Base-by-base conservation (phyloP, 2,113 vertebrate genomes). In the Siphamia tubifer region DNA sequence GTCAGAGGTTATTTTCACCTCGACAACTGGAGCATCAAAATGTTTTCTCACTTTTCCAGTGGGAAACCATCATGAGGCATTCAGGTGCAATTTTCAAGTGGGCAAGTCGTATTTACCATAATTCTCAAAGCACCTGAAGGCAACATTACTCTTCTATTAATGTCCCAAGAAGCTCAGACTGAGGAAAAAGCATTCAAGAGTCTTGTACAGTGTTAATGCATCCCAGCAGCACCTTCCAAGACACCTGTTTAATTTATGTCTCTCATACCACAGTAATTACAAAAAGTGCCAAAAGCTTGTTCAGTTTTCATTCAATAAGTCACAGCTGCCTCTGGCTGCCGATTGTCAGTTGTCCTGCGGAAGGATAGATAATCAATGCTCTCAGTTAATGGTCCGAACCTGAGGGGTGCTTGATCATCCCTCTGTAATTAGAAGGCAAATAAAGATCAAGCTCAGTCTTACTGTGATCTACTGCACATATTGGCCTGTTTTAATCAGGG, bases 351-450 rank as follows among this genome's bases (percentile, higher is more conserved):
- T 71, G 16, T 48, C 39, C 44, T 40, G 21, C n/a, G 24, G 35
- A 52, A 51, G 47, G 34, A 61, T 68, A 28, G 55, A 25, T 68
- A 86, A 84, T 87, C 84, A 79, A 71, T 82, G 40, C 39, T 52
- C 31, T 78, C 34, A 68, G 66, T 81, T 81, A 53, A 36, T 31
- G 48, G 8, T n/a, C 52, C 10, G 61, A 52, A 62, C 15, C 20
- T 27, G 35, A 65, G 35, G 44, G 36, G 38, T 23, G 30, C 68
- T 77, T 36, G 38, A 42, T 78, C 66, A 63, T 25, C 69, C 28
- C 36, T 66, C 28, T 32, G 45, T 79, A 75, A 74, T 87, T 66
- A 81, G 45, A 53, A 27, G 38, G 53, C 43, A 58, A 76, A 70
- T 58, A 65, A 35, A 78, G 40, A 61, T 17, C 16, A 12, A 28